Evolutionary conservation across 2,797 vertebrate genomes (phyloP).

Genomic region (Euphonia xanthogaster): DNA sequence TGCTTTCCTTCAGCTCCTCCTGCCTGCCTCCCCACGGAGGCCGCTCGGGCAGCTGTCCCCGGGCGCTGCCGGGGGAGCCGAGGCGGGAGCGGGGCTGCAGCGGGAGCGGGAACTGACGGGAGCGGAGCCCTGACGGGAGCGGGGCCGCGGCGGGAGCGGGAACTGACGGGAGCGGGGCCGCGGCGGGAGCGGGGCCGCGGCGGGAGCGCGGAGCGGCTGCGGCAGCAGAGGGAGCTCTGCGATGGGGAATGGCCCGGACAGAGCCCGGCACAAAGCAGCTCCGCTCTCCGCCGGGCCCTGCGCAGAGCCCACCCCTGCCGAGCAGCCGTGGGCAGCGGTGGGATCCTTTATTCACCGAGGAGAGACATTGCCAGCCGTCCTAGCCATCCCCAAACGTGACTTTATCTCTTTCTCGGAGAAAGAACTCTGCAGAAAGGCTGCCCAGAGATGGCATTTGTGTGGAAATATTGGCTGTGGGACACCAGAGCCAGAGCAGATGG

Average conservation of each 20-base stretch:
- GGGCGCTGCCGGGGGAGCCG: neutral
- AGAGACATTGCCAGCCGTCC: rapidly evolving
- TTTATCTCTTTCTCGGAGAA: neutral
- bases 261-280: neutral
- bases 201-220: neutral
- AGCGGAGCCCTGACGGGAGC: too few relatives aligned
- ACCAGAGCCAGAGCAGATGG: neutral
- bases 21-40: rapidly evolving
- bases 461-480: neutral
- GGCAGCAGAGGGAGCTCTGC: slow-evolving; percentile 38
- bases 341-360: rapidly evolving
- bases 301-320: rapidly evolving
- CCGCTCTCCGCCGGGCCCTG: rapidly evolving
- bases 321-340: rapidly evolving
- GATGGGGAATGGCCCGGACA: neutral
- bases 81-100: neutral
- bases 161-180: too few relatives aligned
- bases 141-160: too few relatives aligned
- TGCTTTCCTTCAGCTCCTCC: neutral
- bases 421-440: neutral
- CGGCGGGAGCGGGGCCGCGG: too few relatives aligned
- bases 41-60: rapidly evolving
- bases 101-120: too few relatives aligned
- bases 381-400: rapidly evolving
- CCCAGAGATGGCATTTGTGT: neutral